Conservation (phyloP, 1,140 invertebrate genomes). For the Plectrocnemia conspersa region DNA sequence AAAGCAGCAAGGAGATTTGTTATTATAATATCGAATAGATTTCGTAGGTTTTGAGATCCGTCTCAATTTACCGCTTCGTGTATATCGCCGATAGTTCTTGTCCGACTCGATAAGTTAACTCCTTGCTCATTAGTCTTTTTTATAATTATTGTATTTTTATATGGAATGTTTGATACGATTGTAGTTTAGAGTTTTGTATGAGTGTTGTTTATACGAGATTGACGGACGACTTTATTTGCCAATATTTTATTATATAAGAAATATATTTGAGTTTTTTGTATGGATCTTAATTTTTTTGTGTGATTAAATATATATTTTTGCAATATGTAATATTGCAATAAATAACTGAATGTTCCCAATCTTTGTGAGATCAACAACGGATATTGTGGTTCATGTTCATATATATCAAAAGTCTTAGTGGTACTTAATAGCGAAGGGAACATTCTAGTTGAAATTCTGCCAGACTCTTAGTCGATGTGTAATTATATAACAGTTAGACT, state of each 20-base stretch:
- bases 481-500: background rate
- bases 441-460: constrained; percentile 25
- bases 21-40: constrained; percentile 23
- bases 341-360: constrained; percentile 10
- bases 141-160: constrained; percentile 31
- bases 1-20: constrained; percentile 29
- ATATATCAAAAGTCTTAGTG: no score
- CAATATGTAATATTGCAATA: constrained; percentile 18
- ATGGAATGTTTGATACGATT: constrained; percentile 13
- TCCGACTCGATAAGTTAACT: constrained; percentile 23
- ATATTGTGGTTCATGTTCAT: background rate
- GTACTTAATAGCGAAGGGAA: constrained; percentile 15
- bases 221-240: constrained; percentile 25
- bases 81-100: constrained; percentile 34
- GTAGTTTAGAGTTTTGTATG: constrained; percentile 26
- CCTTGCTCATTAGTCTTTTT: constrained; percentile 32
- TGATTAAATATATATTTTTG: constrained; percentile 12
- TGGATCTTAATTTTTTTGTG: constrained; percentile 7
- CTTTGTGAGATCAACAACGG: no score
- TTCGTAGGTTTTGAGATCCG: constrained; percentile 16
- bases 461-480: constrained; percentile 34
- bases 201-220: constrained; percentile 21
- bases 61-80: constrained; percentile 20
- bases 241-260: constrained; percentile 24
- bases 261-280: constrained; percentile 8